These are phyloP conservation scores for Virgularia gustaviana DNA, from an alignment of 92 coral and sea anemone species.

Conservation along the genomic window DNA sequence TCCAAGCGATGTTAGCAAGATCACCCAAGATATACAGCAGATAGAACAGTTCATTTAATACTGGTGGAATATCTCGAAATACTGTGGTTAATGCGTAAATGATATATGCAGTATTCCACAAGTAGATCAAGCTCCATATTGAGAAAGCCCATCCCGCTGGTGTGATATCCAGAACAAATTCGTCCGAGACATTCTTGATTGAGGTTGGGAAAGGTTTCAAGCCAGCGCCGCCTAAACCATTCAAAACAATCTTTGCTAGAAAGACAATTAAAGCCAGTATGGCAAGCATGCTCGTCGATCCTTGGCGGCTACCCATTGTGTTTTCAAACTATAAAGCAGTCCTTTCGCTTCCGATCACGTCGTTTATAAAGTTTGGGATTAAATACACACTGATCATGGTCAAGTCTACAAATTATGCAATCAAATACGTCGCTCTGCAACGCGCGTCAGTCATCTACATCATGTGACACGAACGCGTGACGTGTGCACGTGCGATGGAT, in stretches of 20 bases:
- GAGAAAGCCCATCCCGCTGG: conserved; percentile 66
- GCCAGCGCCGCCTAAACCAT: background rate
- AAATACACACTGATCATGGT: too few species aligned
- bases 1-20: conserved; percentile 52
- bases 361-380: too few species aligned
- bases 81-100: conserved; percentile 54
- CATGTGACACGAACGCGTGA: too few species aligned
- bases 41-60: conserved; percentile 50
- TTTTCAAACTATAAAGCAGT: too few species aligned
- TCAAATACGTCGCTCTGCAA: too few species aligned
- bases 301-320: background rate
- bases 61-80: conserved; percentile 52
- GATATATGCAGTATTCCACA: conserved; percentile 63
- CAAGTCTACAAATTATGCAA: too few species aligned
- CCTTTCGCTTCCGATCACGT: too few species aligned
- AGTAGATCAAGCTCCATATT: conserved; percentile 62
- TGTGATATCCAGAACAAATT: conserved; percentile 42
- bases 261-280: too few species aligned
- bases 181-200: background rate
- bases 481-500: too few species aligned
- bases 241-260: background rate
- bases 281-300: background rate
- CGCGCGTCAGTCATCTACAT: too few species aligned
- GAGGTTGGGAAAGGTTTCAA: background rate
- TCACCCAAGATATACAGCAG: conserved; percentile 52